A percentile compares a stretch with the other conserved stretches of the same genome.
Conservation (phyloP, 2,888 invertebrate genomes). For the Acutogordius australiensis region DNA sequence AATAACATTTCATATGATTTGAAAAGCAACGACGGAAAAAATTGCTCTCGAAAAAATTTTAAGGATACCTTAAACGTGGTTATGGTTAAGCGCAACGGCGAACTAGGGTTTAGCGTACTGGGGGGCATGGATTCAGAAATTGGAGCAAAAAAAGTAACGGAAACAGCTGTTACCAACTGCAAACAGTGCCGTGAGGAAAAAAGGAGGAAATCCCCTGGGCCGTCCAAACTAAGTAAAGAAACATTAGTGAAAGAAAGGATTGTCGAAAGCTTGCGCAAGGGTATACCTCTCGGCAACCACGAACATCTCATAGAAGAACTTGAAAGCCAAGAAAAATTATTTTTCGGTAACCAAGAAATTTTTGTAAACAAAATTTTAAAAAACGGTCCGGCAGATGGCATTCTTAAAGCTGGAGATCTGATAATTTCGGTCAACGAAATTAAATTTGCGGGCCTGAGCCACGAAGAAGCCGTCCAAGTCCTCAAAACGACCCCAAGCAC, state of each 20-base stretch:
- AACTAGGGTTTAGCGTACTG: not conserved
- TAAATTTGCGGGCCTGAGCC: not conserved
- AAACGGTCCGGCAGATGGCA: not conserved
- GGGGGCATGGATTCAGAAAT: not conserved
- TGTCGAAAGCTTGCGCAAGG: too few species aligned
- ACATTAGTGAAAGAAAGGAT: too few species aligned
- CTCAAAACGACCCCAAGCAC: not conserved
- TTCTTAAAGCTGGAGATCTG: not conserved
- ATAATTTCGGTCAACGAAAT: not conserved
- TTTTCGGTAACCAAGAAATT: not conserved
- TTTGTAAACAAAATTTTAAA: not conserved
- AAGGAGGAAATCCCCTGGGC: too few species aligned
- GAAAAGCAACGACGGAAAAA: too few species aligned
- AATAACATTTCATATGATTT: too few species aligned
- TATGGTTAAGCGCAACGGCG: not conserved
- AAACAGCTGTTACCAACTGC: not conserved
- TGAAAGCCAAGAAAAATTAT: too few species aligned
- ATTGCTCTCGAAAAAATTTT: too few species aligned
- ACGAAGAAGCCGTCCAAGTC: not conserved
- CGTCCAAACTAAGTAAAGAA: too few species aligned
- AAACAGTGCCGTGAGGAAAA: too few species aligned
- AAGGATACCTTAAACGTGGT: too few species aligned
- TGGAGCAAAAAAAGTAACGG: not conserved
- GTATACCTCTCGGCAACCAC: too few species aligned
- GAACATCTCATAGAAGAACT: not conserved